A percentile compares a stretch with the other conserved stretches of the same genome.
These are phyloP conservation scores for Emmelina monodactyla DNA, from an alignment of 2,888 invertebrate genomes.

Conservation along the genomic window DNA sequence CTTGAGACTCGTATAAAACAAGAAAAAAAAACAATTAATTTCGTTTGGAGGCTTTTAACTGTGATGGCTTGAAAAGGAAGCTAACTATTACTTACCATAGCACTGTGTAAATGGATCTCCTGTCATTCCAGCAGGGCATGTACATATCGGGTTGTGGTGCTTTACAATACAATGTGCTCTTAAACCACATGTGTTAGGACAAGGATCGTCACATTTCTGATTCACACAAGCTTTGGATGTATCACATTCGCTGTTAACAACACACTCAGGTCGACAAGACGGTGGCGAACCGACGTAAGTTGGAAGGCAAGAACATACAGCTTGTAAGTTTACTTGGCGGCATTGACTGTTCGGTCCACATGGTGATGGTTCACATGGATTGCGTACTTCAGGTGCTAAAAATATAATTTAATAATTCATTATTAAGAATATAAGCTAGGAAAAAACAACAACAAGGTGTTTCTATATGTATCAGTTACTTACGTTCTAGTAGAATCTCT, in stretches of 20 bases:
- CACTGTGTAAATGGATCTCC: slow-evolving; percentile 89
- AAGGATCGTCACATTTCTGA: slow-evolving; percentile 87
- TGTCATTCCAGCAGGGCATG: slow-evolving; percentile 82
- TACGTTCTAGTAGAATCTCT: slow-evolving; percentile 55
- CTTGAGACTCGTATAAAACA: too few relatives aligned
- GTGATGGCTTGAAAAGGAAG: too few relatives aligned
- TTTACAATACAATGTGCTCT: slow-evolving; percentile 83
- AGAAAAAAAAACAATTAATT: not conserved
- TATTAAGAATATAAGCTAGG: too few relatives aligned
- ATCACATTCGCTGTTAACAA: slow-evolving; percentile 87
- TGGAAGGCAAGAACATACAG: slow-evolving; percentile 84
- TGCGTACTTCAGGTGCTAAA: slow-evolving; percentile 55
- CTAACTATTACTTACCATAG: slow-evolving; percentile 76
- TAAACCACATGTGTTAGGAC: slow-evolving; percentile 86
- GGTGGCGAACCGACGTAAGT: slow-evolving; percentile 82
- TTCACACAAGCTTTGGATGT: slow-evolving; percentile 83
- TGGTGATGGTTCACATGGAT: slow-evolving; percentile 84
- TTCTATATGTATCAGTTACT: too few relatives aligned
- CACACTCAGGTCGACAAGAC: slow-evolving; percentile 83
- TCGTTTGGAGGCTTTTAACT: not conserved
- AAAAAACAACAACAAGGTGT: too few relatives aligned
- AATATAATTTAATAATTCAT: slow-evolving; percentile 11
- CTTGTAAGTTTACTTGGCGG: slow-evolving; percentile 78
- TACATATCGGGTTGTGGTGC: slow-evolving; percentile 88
- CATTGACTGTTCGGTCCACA: slow-evolving; percentile 91